Base-by-base conservation (phyloP, 2,113 vertebrate species). In the Mastomys coucha region DNA sequence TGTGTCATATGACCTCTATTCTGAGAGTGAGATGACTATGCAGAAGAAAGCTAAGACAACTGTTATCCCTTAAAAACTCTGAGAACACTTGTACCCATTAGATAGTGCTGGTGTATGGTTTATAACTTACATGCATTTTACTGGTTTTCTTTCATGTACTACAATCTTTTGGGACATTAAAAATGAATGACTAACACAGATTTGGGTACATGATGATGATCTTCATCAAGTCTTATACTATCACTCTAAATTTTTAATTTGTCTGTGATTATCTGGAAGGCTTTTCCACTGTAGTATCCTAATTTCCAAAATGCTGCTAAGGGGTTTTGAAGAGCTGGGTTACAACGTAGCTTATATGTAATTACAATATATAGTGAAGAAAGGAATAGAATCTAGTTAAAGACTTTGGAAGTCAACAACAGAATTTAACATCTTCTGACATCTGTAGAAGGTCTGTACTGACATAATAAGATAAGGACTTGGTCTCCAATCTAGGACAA, bases 151-250 rank as follows among this genome's bases (percentile, higher is more conserved):
- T 5, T 2, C 39, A 67, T 60, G n/a, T 7, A 72, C 1, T 89
- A 16, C 86, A 72, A 31, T 77, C 36, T 91, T 96, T 60, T 24
- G n/a, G 26, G 12, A 39, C 22, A 76, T 89, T 89, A 42, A 86
- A 93, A 88, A 93, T 85, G 87, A 92, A 65, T 58, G 39, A 63
- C 65, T 67, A 39, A 91, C 22, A 81, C 42, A 73, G 28, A 88
- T 39, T 93, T 85, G 16, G 56, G 56, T 58, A 51, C 24, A 2
- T 67, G 28, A 51, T 51, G 78, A 60, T 91, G 63, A 80, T 87
- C 93, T 95, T 85, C 60, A 88, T 90, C 75, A 42, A 96, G 16
- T 91, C 14, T 88, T 95, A 7, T 63, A 70, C 51, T 45, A 80
- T 45, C 36, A 11, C 26, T 80, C 11, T 96, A 78, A 93, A 70